Conservation (phyloP, 2,113 vertebrate genomes). For the Edolisoma coerulescens region DNA sequence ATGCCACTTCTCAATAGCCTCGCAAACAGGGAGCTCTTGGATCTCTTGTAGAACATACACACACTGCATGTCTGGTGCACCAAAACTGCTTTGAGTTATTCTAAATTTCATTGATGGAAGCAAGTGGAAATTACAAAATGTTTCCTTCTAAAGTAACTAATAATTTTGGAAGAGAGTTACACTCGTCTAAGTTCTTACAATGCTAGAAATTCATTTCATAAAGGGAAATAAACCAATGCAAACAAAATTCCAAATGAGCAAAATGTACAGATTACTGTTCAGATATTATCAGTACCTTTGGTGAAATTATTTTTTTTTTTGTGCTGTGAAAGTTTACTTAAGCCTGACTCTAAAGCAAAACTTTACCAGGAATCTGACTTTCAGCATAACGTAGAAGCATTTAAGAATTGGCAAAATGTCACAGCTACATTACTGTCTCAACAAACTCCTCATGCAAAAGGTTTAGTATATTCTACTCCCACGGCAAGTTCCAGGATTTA, state of each 20-base stretch:
- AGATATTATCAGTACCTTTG: conserved; percentile 55
- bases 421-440: conserved; percentile 70
- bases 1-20: conserved; percentile 70
- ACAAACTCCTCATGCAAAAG: conserved; percentile 74
- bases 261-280: conserved; percentile 21
- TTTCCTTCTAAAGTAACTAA: conserved; percentile 46
- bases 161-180: conserved; percentile 39
- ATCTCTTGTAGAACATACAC: conserved; percentile 56
- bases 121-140: conserved; percentile 39
- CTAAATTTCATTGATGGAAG: conserved; percentile 34
- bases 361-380: conserved; percentile 57
- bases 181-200: conserved; percentile 46
- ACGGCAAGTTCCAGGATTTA: conserved; percentile 69
- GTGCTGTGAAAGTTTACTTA: conserved; percentile 64
- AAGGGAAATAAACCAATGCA: conserved; percentile 44
- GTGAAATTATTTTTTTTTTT: conserved; percentile 41
- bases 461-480: conserved; percentile 68
- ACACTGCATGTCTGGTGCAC: conserved; percentile 52
- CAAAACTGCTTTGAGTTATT: conserved; percentile 49
- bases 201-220: conserved; percentile 22
- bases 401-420: conserved; percentile 73
- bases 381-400: conserved; percentile 63
- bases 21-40: conserved; percentile 30
- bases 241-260: neutral
- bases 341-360: conserved; percentile 56